Percentiles rank a stretch among this genome's conserved stretches.
Conservation (phyloP, 2,113 vertebrate genomes). For the Nycticebus coucang region DNA sequence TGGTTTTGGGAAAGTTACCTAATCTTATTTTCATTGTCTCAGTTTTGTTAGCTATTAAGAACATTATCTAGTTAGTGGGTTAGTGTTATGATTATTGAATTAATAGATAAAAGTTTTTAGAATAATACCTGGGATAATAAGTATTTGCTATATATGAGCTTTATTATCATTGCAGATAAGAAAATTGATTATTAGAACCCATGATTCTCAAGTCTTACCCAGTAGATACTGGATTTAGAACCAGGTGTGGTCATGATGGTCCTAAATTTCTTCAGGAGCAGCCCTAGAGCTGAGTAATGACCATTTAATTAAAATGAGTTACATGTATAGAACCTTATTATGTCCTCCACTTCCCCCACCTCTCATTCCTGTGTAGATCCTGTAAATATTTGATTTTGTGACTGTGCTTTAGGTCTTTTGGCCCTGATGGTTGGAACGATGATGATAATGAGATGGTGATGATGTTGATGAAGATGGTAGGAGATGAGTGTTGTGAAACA, state of each 20-base stretch:
- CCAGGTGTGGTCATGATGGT: neutral
- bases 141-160: neutral
- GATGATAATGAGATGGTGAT: neutral
- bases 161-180: neutral
- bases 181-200: neutral
- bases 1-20: neutral
- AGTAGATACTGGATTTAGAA: neutral
- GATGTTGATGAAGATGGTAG: neutral
- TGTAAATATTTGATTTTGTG: neutral
- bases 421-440: neutral
- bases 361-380: neutral
- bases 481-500: neutral
- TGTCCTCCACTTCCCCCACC: neutral
- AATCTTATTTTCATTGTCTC: neutral
- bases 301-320: neutral
- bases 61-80: neutral
- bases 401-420: neutral
- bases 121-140: neutral
- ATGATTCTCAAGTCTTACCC: neutral
- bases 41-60: constrained; percentile 1
- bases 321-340: neutral
- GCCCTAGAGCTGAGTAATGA: neutral
- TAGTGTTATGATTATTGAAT: neutral
- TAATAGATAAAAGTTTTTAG: neutral
- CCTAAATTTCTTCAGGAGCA: neutral